A percentile compares a stretch with the other conserved stretches of the same genome.
These are phyloP conservation scores for Chaetura pelagica DNA, from an alignment of 2,113 vertebrate species.

Conservation along the genomic window DNA sequence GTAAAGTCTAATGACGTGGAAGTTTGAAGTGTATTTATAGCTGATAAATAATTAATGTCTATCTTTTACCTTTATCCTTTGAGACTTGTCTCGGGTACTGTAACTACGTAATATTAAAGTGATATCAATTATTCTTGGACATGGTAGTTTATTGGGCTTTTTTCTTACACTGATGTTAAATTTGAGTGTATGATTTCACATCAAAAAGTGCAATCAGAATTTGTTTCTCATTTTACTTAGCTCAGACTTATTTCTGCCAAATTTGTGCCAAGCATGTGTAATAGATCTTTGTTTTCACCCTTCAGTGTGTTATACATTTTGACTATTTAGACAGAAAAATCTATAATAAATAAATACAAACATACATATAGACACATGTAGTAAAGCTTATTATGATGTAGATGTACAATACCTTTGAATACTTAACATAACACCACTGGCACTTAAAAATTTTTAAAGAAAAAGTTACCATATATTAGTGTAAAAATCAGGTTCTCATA, in stretches of 20 bases:
- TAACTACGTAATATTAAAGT: not conserved
- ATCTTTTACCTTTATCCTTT: not conserved
- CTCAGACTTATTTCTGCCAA: not conserved
- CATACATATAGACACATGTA: not conserved
- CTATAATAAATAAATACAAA: not conserved
- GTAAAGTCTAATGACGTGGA: not conserved
- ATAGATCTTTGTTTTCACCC: not conserved
- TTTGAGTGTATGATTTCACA: not conserved
- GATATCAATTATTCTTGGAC: not conserved
- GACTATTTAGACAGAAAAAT: not conserved
- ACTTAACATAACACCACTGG: not conserved
- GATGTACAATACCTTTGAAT: not conserved
- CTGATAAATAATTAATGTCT: not conserved
- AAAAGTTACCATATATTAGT: not conserved
- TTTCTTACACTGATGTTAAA: not conserved
- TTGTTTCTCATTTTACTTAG: not conserved
- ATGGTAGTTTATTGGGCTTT: not conserved
- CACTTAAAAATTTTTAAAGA: not conserved
- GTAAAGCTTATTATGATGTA: not conserved
- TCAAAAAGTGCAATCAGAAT: not conserved
- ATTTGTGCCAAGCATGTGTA: not conserved
- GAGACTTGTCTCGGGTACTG: not conserved
- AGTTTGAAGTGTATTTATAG: not conserved
- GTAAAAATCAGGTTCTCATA: not conserved
- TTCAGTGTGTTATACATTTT: not conserved